These are phyloP conservation scores for Uloborus plumipes DNA, from an alignment of 2,888 invertebrate species.

Conservation along the genomic window DNA sequence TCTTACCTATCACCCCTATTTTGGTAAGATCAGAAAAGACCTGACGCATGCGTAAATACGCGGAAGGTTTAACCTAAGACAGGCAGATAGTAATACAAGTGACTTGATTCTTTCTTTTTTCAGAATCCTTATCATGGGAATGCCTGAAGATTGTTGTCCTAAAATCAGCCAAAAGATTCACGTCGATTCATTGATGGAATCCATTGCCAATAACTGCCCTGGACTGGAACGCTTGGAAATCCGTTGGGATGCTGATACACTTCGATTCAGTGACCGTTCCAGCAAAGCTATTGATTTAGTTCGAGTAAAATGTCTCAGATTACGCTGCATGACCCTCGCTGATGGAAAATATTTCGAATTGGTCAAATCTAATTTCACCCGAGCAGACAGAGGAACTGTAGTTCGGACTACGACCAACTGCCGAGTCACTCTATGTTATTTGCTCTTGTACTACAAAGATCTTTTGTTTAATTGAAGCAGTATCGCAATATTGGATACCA, in stretches of 20 bases:
- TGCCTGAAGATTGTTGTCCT: constrained; percentile 93
- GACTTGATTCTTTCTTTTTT: neutral
- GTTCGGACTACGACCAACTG: constrained; percentile 97
- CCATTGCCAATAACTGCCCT: constrained; percentile 92
- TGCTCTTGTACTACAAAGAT: constrained; percentile 93
- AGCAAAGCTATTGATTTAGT: constrained; percentile 91
- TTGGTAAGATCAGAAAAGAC: too few species aligned
- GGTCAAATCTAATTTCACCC: constrained; percentile 98
- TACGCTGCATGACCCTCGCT: constrained; percentile 92
- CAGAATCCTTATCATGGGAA: constrained; percentile 97
- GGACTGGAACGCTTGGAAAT: constrained; percentile 92
- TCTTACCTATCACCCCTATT: too few species aligned
- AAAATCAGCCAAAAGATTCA: constrained; percentile 84
- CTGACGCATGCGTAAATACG: too few species aligned
- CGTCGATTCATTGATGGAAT: constrained; percentile 98
- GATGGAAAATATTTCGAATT: constrained; percentile 99
- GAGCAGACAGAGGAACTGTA: constrained; percentile 96
- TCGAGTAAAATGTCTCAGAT: constrained; percentile 92
- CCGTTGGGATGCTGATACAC: constrained; percentile 98
- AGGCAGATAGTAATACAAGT: too few species aligned
- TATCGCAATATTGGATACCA: neutral
- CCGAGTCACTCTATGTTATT: constrained; percentile 91
- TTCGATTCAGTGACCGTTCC: constrained; percentile 98
- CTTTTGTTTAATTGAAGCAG: constrained; percentile 88
- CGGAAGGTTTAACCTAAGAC: too few species aligned